Base-by-base conservation (phyloP, 2,888 invertebrate species). In the Linnaemya tessellans region DNA sequence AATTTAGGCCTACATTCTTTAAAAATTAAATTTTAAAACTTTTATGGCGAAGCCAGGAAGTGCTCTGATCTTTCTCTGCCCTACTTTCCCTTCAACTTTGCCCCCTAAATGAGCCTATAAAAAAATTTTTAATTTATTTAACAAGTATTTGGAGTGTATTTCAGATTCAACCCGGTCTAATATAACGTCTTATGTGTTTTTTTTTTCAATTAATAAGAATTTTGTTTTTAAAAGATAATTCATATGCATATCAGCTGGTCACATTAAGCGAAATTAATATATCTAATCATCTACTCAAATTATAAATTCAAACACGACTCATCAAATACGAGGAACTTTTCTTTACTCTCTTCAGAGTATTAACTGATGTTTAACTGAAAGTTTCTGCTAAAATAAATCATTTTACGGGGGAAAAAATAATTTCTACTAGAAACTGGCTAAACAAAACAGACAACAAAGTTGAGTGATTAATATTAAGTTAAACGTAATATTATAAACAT, bases 391-490 rank as follows among this genome's bases (percentile, higher is more conserved):
- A 46, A 58, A 60, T 22, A n/a, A 70, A 43, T 22, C n/a, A 65
- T 25, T 51, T 70, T 30, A 62, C 30, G 54, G 71, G 60, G 65
- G 54, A 65, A 71, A 60, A 71, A 51, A 71, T 65, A 58, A 70
- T 35, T 77, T 80, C 58, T 75, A 84, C n/a, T 71, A 60, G 30
- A 18, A 65, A 79, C 41, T 35, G 46, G 38, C 18, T 54, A 30
- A 49, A 68, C 71, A 25, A 46, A 54, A 71, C 10, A 1, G 9
- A 38, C 64, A 82, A 30, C 25, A 77, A 77, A 43, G 18, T 38
- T 46, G 56, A 58, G 68, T 80, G 80, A 84, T 58, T 84, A 77
- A 84, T 71, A 20, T 22, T 43, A 51, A 58, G 51, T 49, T 70
- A 75, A 68, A 68, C 43, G 30, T 51, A 74, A 75, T 60, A 68